These are phyloP conservation scores for Cuculus canorus DNA, from an alignment of 2,797 vertebrate species.

Conservation along the genomic window DNA sequence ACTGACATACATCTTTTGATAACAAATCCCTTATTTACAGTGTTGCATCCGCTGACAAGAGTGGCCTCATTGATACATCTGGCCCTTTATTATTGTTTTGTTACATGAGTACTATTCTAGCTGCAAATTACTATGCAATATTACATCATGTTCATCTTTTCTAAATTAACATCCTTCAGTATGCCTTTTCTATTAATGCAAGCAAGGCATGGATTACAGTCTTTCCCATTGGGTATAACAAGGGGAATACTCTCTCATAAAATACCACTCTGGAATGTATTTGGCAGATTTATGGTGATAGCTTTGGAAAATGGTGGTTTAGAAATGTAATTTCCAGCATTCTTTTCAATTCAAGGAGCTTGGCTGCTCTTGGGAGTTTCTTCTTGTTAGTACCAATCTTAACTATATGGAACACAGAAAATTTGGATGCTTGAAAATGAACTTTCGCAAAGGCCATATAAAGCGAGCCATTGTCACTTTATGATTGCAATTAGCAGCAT, in stretches of 20 bases:
- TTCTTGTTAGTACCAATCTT: background rate
- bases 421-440: background rate
- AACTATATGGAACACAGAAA: background rate
- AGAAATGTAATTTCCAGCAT: background rate
- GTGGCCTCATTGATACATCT: background rate
- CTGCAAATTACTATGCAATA: background rate
- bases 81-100: background rate
- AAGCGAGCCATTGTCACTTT: background rate
- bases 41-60: background rate
- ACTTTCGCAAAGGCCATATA: background rate
- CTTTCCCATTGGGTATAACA: background rate
- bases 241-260: background rate
- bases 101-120: background rate
- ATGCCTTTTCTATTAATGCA: background rate
- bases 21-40: background rate
- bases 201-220: background rate
- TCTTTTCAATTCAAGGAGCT: constrained; percentile 10
- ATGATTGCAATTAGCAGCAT: background rate
- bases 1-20: background rate
- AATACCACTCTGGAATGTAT: background rate
- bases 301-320: constrained; percentile 29
- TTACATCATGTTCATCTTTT: background rate
- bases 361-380: constrained; percentile 5
- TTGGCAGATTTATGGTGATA: background rate
- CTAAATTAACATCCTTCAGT: background rate